Evolutionary conservation across 2,888 invertebrate genomes (phyloP).

Genomic region (Acanthosepion esculentum): DNA sequence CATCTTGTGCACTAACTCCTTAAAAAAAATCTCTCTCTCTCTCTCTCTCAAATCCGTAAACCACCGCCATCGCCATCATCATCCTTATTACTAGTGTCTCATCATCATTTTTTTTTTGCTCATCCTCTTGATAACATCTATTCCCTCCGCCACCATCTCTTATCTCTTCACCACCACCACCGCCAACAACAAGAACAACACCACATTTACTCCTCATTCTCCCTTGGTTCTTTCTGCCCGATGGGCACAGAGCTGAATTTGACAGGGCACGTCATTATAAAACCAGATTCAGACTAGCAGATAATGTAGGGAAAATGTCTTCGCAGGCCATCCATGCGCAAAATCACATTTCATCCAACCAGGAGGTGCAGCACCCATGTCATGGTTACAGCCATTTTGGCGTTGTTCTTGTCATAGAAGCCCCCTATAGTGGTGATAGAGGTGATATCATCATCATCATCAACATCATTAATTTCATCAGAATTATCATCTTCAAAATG

Average conservation of each 20-base stretch:
- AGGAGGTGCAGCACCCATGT: not conserved
- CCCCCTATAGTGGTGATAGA: too few species aligned
- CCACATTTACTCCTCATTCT: not conserved
- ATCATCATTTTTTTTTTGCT: too few species aligned
- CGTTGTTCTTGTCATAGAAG: not conserved
- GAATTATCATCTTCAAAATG: not conserved
- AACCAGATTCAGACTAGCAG: slow-evolving; percentile 33
- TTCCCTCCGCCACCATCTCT: not conserved
- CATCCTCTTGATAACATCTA: too few species aligned
- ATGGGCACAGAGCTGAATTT: slow-evolving; percentile 33
- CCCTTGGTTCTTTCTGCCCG: slow-evolving; percentile 41
- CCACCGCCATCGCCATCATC: not conserved
- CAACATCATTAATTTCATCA: not conserved
- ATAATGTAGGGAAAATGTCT: slow-evolving; percentile 44
- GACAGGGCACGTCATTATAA: slow-evolving; percentile 42
- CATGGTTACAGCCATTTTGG: slow-evolving; percentile 14
- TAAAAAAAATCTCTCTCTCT: too few species aligned
- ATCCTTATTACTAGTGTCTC: not conserved
- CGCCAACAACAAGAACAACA: not conserved
- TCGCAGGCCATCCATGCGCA: not conserved
- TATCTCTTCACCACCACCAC: not conserved
- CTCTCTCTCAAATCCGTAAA: not conserved
- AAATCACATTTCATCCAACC: slow-evolving; percentile 38
- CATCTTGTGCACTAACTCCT: too few species aligned
- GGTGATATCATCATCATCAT: not conserved